Conservation (phyloP, 2,113 vertebrate genomes). For the Tyrannus savana region DNA sequence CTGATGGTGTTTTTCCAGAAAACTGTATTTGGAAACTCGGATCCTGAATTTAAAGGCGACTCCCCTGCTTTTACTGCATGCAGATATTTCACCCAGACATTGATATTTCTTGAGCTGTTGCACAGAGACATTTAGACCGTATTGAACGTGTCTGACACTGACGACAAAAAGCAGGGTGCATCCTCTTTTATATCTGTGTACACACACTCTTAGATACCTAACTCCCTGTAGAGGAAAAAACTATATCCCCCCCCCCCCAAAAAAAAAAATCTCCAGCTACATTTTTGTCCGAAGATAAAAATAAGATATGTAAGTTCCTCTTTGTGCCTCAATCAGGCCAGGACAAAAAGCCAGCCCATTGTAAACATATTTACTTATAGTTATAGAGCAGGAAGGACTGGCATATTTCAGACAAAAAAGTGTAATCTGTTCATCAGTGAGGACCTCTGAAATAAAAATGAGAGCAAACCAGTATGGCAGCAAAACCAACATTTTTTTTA, state of each 20-base stretch:
- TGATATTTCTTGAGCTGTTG: background rate
- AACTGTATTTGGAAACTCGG: background rate
- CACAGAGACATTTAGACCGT: background rate
- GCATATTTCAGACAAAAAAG: background rate
- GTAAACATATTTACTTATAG: background rate
- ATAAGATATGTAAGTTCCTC: background rate
- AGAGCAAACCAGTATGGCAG: background rate
- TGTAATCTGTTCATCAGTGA: background rate
- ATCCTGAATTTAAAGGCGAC: background rate
- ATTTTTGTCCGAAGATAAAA: background rate
- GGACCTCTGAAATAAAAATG: background rate
- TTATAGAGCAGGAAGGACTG: background rate
- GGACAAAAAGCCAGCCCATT: background rate
- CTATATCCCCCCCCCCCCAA: fast-evolving
- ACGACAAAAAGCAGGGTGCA: background rate
- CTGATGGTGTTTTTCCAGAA: background rate
- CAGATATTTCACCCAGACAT: background rate
- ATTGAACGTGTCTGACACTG: background rate
- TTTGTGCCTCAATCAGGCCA: background rate
- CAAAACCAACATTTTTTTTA: background rate
- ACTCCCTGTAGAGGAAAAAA: background rate
- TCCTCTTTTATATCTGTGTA: background rate
- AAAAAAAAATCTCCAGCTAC: background rate
- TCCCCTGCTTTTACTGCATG: background rate
- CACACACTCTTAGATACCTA: background rate